phyloP scores from a whole-genome alignment of 2,888 invertebrate genomes.

The Phalangium opilio region DNA sequence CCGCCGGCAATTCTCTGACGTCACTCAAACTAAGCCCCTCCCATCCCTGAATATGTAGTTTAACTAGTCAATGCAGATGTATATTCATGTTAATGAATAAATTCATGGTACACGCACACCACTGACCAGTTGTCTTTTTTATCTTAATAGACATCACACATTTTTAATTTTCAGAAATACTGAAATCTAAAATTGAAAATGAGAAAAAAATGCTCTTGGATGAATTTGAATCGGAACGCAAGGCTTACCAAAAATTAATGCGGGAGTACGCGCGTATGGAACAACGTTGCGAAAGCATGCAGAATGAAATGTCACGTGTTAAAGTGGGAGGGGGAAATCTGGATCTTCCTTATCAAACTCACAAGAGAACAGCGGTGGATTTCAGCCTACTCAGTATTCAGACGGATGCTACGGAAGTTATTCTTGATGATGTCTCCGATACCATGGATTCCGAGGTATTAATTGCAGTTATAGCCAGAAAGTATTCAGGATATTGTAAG shows the following conservation, averaged over 20 bases:
- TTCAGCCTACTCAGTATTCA: conserved; percentile 49
- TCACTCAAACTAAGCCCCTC: too few relatives aligned
- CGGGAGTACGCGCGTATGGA: conserved; percentile 63
- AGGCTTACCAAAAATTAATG: conserved; percentile 64
- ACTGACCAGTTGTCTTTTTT: too few relatives aligned
- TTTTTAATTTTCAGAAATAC: background rate
- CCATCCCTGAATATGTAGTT: too few relatives aligned
- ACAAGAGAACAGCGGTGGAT: conserved; percentile 47
- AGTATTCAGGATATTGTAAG: too few relatives aligned
- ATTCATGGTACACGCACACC: too few relatives aligned
- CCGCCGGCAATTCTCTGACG: too few relatives aligned
- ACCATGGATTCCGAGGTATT: too few relatives aligned
- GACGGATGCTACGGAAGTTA: conserved; percentile 30
- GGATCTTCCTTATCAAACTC: conserved; percentile 13
- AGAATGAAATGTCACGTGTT: conserved; percentile 36
- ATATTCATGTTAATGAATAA: too few relatives aligned
- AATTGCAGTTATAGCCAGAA: too few relatives aligned
- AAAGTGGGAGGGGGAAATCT: conserved; percentile 13
- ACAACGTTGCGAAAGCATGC: conserved; percentile 51
- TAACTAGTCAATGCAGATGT: too few relatives aligned
- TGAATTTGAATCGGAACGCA: conserved; percentile 61
- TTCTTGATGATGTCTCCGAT: conserved; percentile 20
- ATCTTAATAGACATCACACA: too few relatives aligned
- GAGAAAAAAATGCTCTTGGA: conserved; percentile 51
- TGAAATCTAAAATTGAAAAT: conserved; percentile 38